phyloP scores from a whole-genome alignment of 1,140 invertebrate species.

The Cherax destructor region DNA sequence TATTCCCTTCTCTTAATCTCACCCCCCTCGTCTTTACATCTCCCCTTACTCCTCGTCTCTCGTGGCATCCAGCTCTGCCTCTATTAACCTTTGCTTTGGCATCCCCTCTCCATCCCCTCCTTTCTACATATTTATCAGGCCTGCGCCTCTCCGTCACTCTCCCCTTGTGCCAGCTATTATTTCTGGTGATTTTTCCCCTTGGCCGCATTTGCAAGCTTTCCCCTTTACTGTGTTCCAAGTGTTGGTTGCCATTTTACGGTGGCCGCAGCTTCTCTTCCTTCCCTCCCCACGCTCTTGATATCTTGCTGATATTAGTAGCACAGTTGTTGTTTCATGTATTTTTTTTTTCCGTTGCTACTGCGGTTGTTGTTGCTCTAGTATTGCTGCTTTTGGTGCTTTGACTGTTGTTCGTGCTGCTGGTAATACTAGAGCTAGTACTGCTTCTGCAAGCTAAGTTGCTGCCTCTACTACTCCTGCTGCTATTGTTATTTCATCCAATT shows the following conservation, averaged over 20 bases:
- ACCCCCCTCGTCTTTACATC: not conserved
- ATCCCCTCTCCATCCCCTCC: not conserved
- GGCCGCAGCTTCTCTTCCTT: not conserved
- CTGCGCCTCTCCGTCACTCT: not conserved
- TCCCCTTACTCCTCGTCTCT: not conserved
- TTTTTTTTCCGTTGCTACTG: not conserved
- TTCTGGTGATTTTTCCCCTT: not conserved
- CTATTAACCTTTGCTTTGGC: not conserved
- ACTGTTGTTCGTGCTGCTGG: not conserved
- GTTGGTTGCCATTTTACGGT: not conserved
- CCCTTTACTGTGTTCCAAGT: slow-evolving; percentile 11
- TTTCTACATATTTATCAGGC: not conserved
- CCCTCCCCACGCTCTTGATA: not conserved
- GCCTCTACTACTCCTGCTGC: too few relatives aligned
- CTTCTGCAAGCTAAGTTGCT: not conserved
- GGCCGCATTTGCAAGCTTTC: not conserved
- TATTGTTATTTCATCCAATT: too few relatives aligned
- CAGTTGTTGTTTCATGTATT: not conserved
- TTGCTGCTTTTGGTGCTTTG: not conserved
- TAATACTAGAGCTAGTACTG: not conserved
- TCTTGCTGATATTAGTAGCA: not conserved
- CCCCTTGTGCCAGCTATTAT: not conserved
- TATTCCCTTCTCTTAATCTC: not conserved
- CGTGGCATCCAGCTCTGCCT: too few relatives aligned
- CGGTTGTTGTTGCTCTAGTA: not conserved